These are phyloP conservation scores for Plodia interpunctella DNA, from an alignment of 1,140 invertebrate species.

Conservation along the genomic window DNA sequence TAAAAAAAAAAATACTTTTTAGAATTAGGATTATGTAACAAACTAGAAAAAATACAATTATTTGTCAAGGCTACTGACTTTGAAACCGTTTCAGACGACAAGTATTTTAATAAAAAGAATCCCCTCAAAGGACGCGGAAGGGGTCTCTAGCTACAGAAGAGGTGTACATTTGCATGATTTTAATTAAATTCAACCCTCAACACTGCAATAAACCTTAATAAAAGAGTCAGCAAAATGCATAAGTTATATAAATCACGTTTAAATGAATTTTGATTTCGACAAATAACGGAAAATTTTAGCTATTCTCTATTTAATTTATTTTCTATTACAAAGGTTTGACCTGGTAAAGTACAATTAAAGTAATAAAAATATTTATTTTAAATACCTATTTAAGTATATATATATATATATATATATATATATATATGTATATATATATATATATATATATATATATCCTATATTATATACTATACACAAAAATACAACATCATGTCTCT, in stretches of 20 bases:
- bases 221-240: conserved; percentile 19
- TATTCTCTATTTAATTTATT: neutral
- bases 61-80: neutral
- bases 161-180: conserved; percentile 52
- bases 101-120: conserved; percentile 32
- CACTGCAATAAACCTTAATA: conserved; percentile 35
- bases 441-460: too few species aligned
- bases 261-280: neutral
- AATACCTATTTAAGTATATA: too few species aligned
- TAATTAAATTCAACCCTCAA: conserved; percentile 45
- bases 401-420: too few species aligned
- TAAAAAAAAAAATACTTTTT: too few species aligned
- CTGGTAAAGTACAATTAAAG: too few species aligned
- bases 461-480: too few species aligned
- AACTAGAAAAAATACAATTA: neutral
- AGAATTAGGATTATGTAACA: too few species aligned
- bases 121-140: conserved; percentile 32
- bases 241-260: neutral
- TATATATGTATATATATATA: too few species aligned
- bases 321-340: neutral
- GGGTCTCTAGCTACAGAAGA: conserved; percentile 33
- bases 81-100: neutral
- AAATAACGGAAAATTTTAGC: too few species aligned
- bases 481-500: too few species aligned
- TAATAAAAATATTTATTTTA: too few species aligned